These are phyloP conservation scores for Phenacoccus solenopsis DNA, from an alignment of 1,140 invertebrate species.

Conservation along the genomic window DNA sequence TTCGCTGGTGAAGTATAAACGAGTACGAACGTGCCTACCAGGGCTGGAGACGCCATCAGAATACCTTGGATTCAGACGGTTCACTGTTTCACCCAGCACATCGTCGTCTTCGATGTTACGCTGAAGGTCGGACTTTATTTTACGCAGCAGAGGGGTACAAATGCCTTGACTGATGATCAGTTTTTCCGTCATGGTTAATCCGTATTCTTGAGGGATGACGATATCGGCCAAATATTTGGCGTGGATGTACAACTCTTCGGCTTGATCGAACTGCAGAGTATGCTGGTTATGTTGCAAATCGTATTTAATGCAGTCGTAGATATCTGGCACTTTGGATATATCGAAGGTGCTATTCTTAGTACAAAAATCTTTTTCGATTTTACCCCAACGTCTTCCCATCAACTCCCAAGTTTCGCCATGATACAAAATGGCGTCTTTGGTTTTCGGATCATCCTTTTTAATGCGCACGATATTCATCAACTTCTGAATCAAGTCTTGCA, in stretches of 20 bases:
- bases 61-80: conserved; percentile 90
- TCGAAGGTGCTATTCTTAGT: conserved; percentile 87
- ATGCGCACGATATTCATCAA: conserved; percentile 72
- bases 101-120: conserved; percentile 70
- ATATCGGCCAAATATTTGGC: conserved; percentile 94
- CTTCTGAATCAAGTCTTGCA: conserved; percentile 72
- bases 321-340: conserved; percentile 98
- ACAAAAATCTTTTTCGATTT: conserved; percentile 97
- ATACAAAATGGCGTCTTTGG: conserved; percentile 82
- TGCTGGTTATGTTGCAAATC: conserved; percentile 97
- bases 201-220: conserved; percentile 99
- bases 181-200: conserved; percentile 89
- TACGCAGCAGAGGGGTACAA: conserved; percentile 89
- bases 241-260: conserved; percentile 89
- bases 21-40: conserved; percentile 88
- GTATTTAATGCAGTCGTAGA: conserved; percentile 99
- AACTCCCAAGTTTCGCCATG: conserved; percentile 98
- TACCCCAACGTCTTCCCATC: conserved; percentile 94
- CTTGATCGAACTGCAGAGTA: conserved; percentile 82
- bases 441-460: conserved; percentile 77
- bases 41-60: conserved; percentile 97
- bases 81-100: conserved; percentile 59
- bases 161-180: conserved; percentile 94
- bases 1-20: conserved; percentile 98
- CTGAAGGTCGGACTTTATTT: conserved; percentile 90